These are phyloP conservation scores for Oceanodroma leucorhoa DNA, from an alignment of 2,797 vertebrate genomes.

Conservation along the genomic window DNA sequence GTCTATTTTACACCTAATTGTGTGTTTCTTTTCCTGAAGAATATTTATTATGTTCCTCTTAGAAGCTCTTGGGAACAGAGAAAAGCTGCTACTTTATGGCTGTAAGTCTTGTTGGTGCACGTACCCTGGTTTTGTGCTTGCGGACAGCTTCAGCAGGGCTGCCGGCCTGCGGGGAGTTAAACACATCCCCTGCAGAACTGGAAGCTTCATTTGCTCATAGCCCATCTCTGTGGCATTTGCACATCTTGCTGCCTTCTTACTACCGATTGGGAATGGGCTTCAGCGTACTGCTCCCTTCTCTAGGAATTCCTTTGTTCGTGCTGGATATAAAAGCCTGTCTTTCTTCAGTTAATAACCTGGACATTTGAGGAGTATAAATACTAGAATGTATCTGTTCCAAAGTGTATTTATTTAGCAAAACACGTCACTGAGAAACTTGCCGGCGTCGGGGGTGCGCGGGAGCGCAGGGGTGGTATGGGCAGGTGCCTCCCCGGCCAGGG, in stretches of 20 bases:
- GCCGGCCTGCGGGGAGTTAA: neutral
- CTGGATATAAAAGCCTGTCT: neutral
- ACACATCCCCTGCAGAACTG: neutral
- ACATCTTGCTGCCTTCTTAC: neutral
- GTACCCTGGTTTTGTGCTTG: neutral
- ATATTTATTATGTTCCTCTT: neutral
- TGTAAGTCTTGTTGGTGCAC: neutral
- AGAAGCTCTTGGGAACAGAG: neutral
- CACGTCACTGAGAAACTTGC: fast-evolving
- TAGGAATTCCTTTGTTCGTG: fast-evolving
- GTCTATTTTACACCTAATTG: neutral
- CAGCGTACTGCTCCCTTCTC: neutral
- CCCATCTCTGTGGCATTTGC: neutral
- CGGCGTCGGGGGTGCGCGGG: fast-evolving
- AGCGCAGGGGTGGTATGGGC: fast-evolving
- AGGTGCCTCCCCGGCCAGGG: neutral
- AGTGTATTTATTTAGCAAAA: neutral
- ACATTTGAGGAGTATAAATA: neutral
- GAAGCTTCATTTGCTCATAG: neutral
- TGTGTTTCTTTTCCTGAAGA: neutral
- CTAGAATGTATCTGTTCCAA: neutral
- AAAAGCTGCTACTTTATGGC: neutral
- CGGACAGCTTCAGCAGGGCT: neutral
- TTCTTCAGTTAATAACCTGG: neutral
- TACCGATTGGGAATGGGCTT: neutral